These are phyloP conservation scores for Arge pagana DNA, from an alignment of 2,888 invertebrate genomes.

Conservation along the genomic window DNA sequence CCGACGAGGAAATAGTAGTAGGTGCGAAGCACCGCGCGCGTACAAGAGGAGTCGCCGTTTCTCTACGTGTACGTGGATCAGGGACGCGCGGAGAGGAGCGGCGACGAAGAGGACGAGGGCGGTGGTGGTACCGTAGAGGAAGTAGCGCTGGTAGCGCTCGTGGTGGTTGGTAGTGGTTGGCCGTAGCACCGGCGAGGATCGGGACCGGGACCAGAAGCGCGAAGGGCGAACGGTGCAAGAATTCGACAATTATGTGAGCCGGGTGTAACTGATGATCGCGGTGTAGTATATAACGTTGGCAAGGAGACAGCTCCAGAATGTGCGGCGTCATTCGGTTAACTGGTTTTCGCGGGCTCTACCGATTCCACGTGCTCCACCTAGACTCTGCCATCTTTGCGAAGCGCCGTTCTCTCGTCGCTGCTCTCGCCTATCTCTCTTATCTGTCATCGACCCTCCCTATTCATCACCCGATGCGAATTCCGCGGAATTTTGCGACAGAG, in stretches of 20 bases:
- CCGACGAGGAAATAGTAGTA: not conserved
- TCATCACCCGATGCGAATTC: too few species aligned
- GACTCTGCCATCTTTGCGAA: not conserved
- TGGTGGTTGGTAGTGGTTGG: conserved; percentile 30
- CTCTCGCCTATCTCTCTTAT: not conserved
- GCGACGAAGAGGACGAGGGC: conserved; percentile 26
- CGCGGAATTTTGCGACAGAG: too few species aligned
- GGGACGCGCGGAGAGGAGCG: conserved; percentile 11
- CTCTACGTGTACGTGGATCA: too few species aligned
- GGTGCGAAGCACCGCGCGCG: too few species aligned
- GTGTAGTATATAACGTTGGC: conserved; percentile 29
- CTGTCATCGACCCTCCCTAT: not conserved
- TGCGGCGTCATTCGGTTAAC: conserved; percentile 54
- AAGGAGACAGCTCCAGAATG: conserved; percentile 52
- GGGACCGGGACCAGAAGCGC: conserved; percentile 10
- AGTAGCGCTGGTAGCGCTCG: conserved; percentile 30
- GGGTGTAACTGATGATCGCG: conserved; percentile 55
- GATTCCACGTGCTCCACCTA: conserved; percentile 5
- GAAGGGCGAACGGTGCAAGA: conserved; percentile 37
- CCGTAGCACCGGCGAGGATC: conserved; percentile 22
- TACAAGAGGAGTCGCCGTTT: too few species aligned
- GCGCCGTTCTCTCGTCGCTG: not conserved
- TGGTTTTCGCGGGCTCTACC: conserved; percentile 42
- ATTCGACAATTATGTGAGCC: conserved; percentile 56
- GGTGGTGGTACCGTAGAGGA: conserved; percentile 1